Percentiles rank a stretch among this genome's conserved stretches.
Conservation (phyloP, 2,113 vertebrate species). For the Eulemur macaco region DNA sequence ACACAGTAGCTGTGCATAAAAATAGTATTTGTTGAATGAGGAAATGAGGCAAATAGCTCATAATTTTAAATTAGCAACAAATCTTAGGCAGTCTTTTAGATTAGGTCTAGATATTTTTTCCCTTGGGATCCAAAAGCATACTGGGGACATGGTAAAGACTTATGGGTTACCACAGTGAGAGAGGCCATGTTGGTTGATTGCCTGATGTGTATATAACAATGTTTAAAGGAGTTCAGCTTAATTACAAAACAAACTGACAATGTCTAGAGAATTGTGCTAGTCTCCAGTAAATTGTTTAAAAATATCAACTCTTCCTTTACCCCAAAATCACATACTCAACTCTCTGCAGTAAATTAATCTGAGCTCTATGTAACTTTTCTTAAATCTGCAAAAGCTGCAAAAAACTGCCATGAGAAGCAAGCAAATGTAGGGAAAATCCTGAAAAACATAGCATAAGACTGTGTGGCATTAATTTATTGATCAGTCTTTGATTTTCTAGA, state of each 20-base stretch:
- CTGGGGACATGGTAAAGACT: neutral
- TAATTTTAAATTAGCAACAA: neutral
- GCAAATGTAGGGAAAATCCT: neutral
- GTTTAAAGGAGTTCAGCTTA: neutral
- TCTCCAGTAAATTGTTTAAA: neutral
- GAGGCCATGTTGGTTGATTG: neutral
- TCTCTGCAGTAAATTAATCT: neutral
- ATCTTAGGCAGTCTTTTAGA: neutral
- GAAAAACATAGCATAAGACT: neutral
- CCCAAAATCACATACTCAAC: neutral
- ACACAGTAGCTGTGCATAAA: neutral
- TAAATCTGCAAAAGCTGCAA: neutral
- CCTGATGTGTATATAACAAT: neutral
- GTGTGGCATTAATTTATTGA: neutral
- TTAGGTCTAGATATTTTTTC: neutral
- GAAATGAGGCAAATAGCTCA: neutral
- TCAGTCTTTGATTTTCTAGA: neutral
- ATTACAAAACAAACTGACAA: neutral
- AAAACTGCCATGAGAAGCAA: neutral
- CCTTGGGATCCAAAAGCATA: neutral
- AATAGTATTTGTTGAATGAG: neutral
- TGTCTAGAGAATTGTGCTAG: neutral
- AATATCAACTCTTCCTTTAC: neutral
- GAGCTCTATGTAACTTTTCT: neutral
- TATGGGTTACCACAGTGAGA: neutral